A percentile compares a stretch with the other conserved stretches of the same genome.
These are phyloP conservation scores for Eristalinus aeneus DNA, from an alignment of 2,888 invertebrate genomes.

Conservation along the genomic window DNA sequence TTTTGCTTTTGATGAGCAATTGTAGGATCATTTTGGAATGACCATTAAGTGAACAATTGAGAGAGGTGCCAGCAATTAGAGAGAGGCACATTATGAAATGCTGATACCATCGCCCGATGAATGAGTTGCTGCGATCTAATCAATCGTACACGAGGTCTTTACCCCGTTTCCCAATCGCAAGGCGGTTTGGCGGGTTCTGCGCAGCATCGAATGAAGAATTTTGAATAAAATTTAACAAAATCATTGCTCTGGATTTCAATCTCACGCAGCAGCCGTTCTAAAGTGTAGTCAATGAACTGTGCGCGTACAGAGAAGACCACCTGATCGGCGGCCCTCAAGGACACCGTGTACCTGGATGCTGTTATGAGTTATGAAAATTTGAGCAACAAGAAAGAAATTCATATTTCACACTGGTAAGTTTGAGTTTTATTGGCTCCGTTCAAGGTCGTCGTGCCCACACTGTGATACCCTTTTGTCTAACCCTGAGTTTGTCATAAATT, in stretches of 20 bases:
- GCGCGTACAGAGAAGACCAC: background rate
- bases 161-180: background rate
- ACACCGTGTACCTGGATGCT: conserved; percentile 32
- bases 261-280: background rate
- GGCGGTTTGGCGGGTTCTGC: background rate
- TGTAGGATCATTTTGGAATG: conserved; percentile 1
- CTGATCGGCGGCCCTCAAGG: background rate
- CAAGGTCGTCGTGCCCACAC: conserved; percentile 42
- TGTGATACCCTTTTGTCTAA: conserved; percentile 66
- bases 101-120: conserved; percentile 1
- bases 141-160: background rate
- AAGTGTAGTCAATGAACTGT: conserved; percentile 1
- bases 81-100: conserved; percentile 21
- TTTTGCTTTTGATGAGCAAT: conserved; percentile 30
- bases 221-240: conserved; percentile 20
- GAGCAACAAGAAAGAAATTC: background rate
- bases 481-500: conserved; percentile 59
- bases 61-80: background rate
- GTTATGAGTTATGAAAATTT: conserved; percentile 40
- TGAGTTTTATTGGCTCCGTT: conserved; percentile 42
- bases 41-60: conserved; percentile 2
- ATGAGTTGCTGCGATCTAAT: background rate
- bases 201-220: background rate
- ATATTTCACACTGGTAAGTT: conserved; percentile 54
- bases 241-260: background rate